Conservation (phyloP, 2,797 vertebrate species). For the Enteromius paludinosus region DNA sequence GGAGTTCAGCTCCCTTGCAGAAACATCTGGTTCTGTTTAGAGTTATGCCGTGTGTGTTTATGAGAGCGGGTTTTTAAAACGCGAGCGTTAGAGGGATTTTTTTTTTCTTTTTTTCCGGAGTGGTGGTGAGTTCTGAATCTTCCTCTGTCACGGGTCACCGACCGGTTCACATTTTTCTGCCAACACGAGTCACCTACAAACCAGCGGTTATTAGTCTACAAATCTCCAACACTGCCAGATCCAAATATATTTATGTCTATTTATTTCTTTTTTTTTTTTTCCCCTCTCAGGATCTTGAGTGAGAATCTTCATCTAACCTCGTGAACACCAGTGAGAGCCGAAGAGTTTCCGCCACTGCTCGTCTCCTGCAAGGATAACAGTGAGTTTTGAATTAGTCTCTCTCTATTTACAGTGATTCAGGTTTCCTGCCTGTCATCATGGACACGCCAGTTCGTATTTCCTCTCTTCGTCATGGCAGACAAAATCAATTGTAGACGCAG, state of each 20-base stretch:
- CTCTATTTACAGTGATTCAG: conserved; percentile 39
- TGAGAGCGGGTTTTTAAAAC: conserved; percentile 70
- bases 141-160: conserved; percentile 63
- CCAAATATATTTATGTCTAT: conserved; percentile 47
- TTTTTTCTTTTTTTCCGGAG: conserved; percentile 58
- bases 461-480: conserved; percentile 44
- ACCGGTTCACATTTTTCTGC: conserved; percentile 59
- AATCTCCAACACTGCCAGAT: conserved; percentile 61
- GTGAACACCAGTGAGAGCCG: not conserved
- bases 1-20: conserved; percentile 45
- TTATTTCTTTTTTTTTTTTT: not conserved
- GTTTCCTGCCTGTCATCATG: conserved; percentile 53
- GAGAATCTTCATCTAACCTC: conserved; percentile 5
- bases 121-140: conserved; percentile 46
- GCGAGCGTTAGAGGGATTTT: conserved; percentile 63
- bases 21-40: conserved; percentile 73
- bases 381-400: conserved; percentile 49
- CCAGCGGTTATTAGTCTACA: conserved; percentile 54
- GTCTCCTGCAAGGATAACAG: conserved; percentile 40
- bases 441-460: conserved; percentile 51
- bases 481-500: conserved; percentile 58
- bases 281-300: conserved; percentile 33
- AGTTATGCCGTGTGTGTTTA: conserved; percentile 64
- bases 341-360: conserved; percentile 37
- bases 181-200: conserved; percentile 42